These are phyloP conservation scores for Drosophila ohnishii DNA, from an alignment of 1,140 invertebrate genomes.

Conservation along the genomic window DNA sequence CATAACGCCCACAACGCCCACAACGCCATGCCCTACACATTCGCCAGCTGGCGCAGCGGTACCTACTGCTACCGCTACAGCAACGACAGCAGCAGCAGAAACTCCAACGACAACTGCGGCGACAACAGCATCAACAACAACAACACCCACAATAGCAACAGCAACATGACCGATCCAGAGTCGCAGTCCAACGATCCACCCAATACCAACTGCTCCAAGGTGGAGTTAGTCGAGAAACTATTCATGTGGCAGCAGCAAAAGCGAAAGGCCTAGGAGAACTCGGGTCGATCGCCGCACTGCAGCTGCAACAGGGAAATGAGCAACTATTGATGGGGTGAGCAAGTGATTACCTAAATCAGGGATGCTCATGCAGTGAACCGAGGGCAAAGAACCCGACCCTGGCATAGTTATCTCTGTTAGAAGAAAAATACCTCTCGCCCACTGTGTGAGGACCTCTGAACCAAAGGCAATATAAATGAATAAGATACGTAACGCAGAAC, in stretches of 20 bases:
- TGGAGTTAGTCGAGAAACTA: slow-evolving; percentile 71
- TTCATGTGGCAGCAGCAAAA: slow-evolving; percentile 74
- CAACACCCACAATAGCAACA: slow-evolving; percentile 29
- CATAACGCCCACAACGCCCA: slow-evolving; percentile 19
- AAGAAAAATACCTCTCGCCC: neutral
- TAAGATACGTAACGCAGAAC: neutral
- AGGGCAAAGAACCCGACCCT: neutral
- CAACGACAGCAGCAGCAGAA: slow-evolving; percentile 30
- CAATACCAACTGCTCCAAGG: slow-evolving; percentile 68
- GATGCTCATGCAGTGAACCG: neutral
- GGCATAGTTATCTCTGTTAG: neutral
- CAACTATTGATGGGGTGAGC: slow-evolving; percentile 68
- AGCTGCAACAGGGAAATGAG: slow-evolving; percentile 50
- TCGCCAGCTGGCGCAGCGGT: slow-evolving; percentile 70
- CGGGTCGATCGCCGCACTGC: slow-evolving; percentile 21
- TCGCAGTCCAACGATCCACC: slow-evolving; percentile 43
- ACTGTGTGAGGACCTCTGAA: neutral
- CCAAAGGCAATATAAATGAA: neutral
- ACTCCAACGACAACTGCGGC: slow-evolving; percentile 27
- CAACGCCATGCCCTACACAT: slow-evolving; percentile 61
- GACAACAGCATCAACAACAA: slow-evolving; percentile 29
- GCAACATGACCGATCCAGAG: slow-evolving; percentile 37
- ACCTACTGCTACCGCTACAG: slow-evolving; percentile 68
- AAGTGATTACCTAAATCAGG: neutral
- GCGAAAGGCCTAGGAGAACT: slow-evolving; percentile 60